Conservation (phyloP, 2,888 invertebrate species). For the Microchrysa polita region DNA sequence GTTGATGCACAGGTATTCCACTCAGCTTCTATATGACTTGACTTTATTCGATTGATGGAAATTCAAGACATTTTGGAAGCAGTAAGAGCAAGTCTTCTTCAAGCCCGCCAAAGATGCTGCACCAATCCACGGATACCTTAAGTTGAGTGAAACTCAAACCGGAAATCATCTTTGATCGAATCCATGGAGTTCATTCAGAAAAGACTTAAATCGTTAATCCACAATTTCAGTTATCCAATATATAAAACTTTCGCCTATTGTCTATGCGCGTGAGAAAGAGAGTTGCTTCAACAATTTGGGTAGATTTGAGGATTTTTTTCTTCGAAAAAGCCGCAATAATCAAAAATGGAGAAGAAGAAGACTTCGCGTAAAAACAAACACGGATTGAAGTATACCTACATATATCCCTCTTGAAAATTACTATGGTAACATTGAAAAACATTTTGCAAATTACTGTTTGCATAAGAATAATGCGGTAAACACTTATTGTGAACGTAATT, state of each 20-base stretch:
- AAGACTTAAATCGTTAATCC: not conserved
- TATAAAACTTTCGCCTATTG: conserved; percentile 44
- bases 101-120: not conserved
- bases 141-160: conserved; percentile 41
- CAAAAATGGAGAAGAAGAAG: conserved; percentile 5
- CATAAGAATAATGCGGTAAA: conserved; percentile 27
- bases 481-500: conserved; percentile 21
- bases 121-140: too few relatives aligned
- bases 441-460: conserved; percentile 37
- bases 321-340: conserved; percentile 14
- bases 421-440: not conserved
- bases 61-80: conserved; percentile 12
- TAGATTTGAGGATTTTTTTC: conserved; percentile 8
- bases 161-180: conserved; percentile 35
- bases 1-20: not conserved
- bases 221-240: conserved; percentile 40
- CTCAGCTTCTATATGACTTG: not conserved
- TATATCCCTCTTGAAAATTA: conserved; percentile 19
- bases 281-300: not conserved
- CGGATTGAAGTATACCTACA: conserved; percentile 27
- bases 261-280: conserved; percentile 20
- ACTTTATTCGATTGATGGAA: not conserved
- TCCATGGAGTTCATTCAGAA: conserved; percentile 10
- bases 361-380: not conserved
- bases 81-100: not conserved